Evolutionary conservation across 2,113 vertebrate genomes (phyloP).

Genomic region (Malurus alboscapulatus): DNA sequence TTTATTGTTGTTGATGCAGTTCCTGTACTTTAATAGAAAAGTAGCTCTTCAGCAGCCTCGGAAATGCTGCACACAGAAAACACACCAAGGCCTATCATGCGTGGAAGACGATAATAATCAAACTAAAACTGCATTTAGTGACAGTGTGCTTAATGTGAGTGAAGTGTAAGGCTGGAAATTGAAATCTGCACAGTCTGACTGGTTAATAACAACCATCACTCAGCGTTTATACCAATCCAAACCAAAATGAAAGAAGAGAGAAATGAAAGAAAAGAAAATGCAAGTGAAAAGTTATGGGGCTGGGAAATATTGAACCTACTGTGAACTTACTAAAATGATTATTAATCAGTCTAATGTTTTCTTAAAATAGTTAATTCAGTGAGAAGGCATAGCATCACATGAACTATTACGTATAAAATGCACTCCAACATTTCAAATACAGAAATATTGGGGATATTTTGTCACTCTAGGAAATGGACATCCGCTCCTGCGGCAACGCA

Average conservation of each 20-base stretch:
- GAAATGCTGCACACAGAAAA: background rate
- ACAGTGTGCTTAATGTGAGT: background rate
- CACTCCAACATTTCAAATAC: background rate
- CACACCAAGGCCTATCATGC: background rate
- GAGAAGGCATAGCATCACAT: background rate
- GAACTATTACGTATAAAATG: fast-evolving
- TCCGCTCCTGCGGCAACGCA: fast-evolving
- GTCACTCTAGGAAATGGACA: background rate
- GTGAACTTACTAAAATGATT: background rate
- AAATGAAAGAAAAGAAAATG: background rate
- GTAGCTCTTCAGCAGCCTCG: background rate
- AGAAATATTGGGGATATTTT: background rate
- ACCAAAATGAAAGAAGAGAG: fast-evolving
- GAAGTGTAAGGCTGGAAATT: background rate
- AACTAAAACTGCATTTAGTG: background rate
- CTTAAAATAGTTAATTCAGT: background rate
- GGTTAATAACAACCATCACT: background rate
- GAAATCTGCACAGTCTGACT: background rate
- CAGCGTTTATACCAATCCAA: background rate
- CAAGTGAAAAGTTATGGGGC: background rate
- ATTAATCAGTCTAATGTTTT: background rate
- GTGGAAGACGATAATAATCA: background rate
- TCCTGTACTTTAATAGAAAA: background rate
- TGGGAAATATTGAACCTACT: background rate
- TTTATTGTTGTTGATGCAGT: background rate